Evolutionary conservation across 2,888 invertebrate genomes (phyloP).

Genomic region (Sesamia inferens): DNA sequence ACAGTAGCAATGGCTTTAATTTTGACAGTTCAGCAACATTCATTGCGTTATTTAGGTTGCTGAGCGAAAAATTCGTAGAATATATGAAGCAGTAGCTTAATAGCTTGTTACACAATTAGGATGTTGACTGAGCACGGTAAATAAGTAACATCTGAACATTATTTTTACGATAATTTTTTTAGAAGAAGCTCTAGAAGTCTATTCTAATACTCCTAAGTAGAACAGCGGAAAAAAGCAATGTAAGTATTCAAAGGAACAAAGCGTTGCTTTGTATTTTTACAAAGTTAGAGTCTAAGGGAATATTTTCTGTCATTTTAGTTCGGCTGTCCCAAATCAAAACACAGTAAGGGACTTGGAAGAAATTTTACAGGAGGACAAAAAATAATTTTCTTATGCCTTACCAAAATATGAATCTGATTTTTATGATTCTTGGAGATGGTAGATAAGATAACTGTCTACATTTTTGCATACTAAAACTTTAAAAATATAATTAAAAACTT

Average conservation of each 20-base stretch:
- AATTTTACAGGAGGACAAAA: too few species aligned
- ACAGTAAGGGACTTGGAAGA: too few species aligned
- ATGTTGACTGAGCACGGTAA: not conserved
- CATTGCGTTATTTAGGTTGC: not conserved
- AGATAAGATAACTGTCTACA: too few species aligned
- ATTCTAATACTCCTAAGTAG: not conserved
- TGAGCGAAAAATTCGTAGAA: not conserved
- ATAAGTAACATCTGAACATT: not conserved
- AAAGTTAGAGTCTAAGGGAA: not conserved
- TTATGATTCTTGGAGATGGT: too few species aligned
- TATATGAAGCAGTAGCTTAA: not conserved
- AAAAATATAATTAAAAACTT: too few species aligned
- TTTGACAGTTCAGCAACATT: not conserved
- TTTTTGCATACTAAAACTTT: too few species aligned
- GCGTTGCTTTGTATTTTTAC: not conserved
- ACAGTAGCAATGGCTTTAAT: not conserved
- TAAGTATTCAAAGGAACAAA: not conserved
- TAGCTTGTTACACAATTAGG: not conserved
- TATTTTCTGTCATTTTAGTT: not conserved
- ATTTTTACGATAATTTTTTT: not conserved
- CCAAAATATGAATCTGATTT: too few species aligned
- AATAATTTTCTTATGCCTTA: too few species aligned
- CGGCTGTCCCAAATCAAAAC: too few species aligned
- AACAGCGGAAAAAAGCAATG: not conserved
- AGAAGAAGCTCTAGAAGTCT: constrained; percentile 30